Base-by-base conservation (phyloP, 2,797 vertebrate genomes). In the Tragelaphus oryx region DNA sequence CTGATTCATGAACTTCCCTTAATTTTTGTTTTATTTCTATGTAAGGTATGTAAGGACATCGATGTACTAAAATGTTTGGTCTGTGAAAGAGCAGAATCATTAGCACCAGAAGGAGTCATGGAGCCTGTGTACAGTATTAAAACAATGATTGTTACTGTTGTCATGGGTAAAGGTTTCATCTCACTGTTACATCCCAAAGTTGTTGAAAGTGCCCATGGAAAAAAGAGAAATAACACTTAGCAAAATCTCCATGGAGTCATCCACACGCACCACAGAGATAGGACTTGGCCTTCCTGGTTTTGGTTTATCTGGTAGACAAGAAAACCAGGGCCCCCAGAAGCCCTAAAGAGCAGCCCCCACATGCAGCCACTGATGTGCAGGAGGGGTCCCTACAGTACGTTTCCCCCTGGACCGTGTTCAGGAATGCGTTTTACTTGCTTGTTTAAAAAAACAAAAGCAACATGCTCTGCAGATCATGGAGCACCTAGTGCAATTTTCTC, bases 101-200 rank as follows among this genome's bases (percentile, higher is more conserved):
- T 98, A 98, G 98, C 98, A 98, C 98, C 98, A 98, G 98, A 98
- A 97, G 91, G 96, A 98, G 92, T 95, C 91, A 97, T 89, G 91
- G 96, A 97, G 95, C 95, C 95, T 91, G 7, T 90, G 95, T 97
- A 95, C 86, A 92, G 92, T 74, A 97, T 96, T 92, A 97, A 94
- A 96, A 94, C 91, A 95, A 76, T 86, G 94, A 94, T 87, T 96
- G 93, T 93, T 97, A 93, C 82, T 97, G 74, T 97, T 96, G 96
- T 93, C 94, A 96, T 93, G 94, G 89, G 92, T 89, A 95, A 95
- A 95, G 82, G 84, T 95, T 95, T 94, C 68, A 50, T 97, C 37
- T 94, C 94, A 96, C 96, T 97, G 91, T 97, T 97, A 95, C 87
- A 96, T 97, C 97, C 95, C 78, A 87, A 96, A 95, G 95, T 97